These are phyloP conservation scores for Drosophila subpulchrella DNA, from an alignment of 1,140 invertebrate species.

Conservation along the genomic window DNA sequence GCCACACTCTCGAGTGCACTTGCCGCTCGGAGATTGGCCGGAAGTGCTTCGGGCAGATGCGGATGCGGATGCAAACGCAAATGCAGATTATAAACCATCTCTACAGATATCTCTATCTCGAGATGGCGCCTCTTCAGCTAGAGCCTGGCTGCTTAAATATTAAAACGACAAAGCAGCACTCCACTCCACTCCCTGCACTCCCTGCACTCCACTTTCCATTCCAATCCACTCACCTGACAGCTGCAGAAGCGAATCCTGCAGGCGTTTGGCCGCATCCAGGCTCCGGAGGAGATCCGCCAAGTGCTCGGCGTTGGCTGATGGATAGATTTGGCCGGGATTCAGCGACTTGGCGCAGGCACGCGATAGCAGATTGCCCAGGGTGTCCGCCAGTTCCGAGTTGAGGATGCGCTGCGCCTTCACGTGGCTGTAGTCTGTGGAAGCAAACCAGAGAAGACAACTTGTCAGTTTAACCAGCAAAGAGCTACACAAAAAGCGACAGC, in stretches of 20 bases:
- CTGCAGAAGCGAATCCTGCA: constrained; percentile 86
- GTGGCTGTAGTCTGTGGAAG: constrained; percentile 92
- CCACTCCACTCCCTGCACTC: constrained; percentile 7
- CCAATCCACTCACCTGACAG: constrained; percentile 86
- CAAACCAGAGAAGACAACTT: background rate
- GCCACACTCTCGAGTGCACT: constrained; percentile 67
- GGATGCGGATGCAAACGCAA: constrained; percentile 37
- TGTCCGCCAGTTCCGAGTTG: constrained; percentile 97
- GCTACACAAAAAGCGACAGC: background rate
- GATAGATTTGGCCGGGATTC: constrained; percentile 92
- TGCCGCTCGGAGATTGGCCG: constrained; percentile 56
- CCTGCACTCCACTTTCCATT: constrained; percentile 3
- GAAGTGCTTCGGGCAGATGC: constrained; percentile 46
- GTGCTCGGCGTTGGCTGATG: constrained; percentile 85
- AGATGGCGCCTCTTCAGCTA: constrained; percentile 45
- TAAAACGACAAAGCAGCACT: constrained; percentile 62
- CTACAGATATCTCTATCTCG: constrained; percentile 31
- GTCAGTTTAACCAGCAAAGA: constrained; percentile 10
- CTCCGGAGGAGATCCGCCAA: constrained; percentile 84
- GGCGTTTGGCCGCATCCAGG: constrained; percentile 85
- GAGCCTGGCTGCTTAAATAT: constrained; percentile 63
- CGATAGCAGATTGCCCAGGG: constrained; percentile 95
- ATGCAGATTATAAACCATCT: constrained; percentile 50
- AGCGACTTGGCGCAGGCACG: constrained; percentile 91
- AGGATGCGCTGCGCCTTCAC: constrained; percentile 90